Evolutionary conservation across 2,888 invertebrate genomes (phyloP), one percentile per base, ranked within the genome.

Genomic region (Euplagia quadripunctaria): DNA sequence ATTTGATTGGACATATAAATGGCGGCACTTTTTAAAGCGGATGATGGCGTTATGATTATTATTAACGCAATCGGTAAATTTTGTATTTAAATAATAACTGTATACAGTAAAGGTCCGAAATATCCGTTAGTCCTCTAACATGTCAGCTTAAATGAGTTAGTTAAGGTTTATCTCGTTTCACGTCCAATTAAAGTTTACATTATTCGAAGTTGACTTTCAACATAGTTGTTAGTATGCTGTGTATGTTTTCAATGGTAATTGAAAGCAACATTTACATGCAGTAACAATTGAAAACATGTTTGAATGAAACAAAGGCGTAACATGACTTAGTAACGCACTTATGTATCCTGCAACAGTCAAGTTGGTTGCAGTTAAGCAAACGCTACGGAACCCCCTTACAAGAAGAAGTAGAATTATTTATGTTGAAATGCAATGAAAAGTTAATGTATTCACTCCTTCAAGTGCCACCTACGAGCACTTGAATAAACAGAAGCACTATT

Each of bases 401-500:
- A 52, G 63, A 68, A 81, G 68, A 63, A 72, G 74, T 79, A 77
- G 80, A 78, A 79, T 79, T 78, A 80, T 80, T 81, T 75, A 82
- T 75, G 76, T 83, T 80, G 74, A 82, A 83, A 86, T 84, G 83
- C 82, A 86, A 81, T 82, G 83, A 80, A 86, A 84, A 84, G 79
- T 82, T 85, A 86, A 86, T 82, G 86, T 88, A 86, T 89, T 90
- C 85, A 82, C 87, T 83, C 86, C 87, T 88, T 84, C 82, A 85
- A 91, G 90, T 91, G 85, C 90, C 87, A 91, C 91, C 90, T 91
- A 89, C 90, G 85, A 87, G 86, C 92, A 92, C 90, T 94, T 94
- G 92, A 82, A 87, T 87, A 91, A 92, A 93, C 89, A 92, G 86
- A 89, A 87, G 86, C 87, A 79, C 79, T 94, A 90, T 94, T 94